phyloP scores from a whole-genome alignment of 2,888 invertebrate genomes.

The Machimus atricapillus region DNA sequence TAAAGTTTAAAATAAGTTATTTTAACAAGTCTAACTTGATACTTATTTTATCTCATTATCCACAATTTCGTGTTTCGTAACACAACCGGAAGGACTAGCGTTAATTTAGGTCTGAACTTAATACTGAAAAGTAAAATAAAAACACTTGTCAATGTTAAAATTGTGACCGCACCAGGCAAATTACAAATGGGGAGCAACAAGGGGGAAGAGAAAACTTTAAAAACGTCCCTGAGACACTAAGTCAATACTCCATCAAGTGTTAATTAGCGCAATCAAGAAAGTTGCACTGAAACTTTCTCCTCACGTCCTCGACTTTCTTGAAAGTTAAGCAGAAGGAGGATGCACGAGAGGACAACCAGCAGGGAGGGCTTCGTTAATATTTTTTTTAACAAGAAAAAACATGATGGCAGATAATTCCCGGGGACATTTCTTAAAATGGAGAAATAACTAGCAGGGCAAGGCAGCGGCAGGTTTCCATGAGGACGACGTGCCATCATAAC shows the following conservation, averaged over 20 bases:
- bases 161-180: background rate
- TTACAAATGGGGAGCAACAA: background rate
- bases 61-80: background rate
- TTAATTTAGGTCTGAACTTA: background rate
- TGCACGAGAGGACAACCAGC: background rate
- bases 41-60: too few relatives aligned
- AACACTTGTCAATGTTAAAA: background rate
- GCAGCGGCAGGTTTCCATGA: background rate
- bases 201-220: background rate
- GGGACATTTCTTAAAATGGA: constrained; percentile 23
- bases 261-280: background rate
- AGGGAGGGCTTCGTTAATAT: background rate
- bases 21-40: too few relatives aligned
- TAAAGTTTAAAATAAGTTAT: too few relatives aligned
- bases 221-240: background rate
- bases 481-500: constrained; percentile 42
- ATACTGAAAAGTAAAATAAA: background rate
- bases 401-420: constrained; percentile 8
- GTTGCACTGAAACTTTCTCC: background rate
- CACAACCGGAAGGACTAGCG: background rate
- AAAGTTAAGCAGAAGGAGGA: background rate
- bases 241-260: background rate
- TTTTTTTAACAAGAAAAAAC: constrained; percentile 9
- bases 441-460: constrained; percentile 20
- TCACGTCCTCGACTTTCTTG: constrained; percentile 1